Base-by-base conservation (phyloP, 2,888 invertebrate genomes). In the Dolichomitus sp. region DNA sequence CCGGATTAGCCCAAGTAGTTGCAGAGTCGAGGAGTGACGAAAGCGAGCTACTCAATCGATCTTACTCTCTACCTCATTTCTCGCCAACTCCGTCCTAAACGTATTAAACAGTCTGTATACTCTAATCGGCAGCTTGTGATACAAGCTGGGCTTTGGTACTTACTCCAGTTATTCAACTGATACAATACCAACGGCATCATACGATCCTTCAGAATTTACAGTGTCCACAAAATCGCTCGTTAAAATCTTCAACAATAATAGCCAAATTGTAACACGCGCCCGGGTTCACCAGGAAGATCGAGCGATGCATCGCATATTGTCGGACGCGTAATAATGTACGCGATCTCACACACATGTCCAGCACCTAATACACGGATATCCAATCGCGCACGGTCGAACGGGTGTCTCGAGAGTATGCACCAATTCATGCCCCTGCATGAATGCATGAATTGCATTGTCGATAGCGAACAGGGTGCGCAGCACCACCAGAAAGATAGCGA, bases 21-120 rank as follows among this genome's bases (percentile, higher is more conserved):
- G 70, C 27, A 12, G 27, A 75, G 42, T 40, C 45, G 66, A 37
- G 77, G 82, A 84, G 80, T 70, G 80, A 82, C 82, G 84, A 84
- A 80, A 81, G 80, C 78, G 80, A 66, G 75, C 72, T 80, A 61
- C 59, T 33, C 33, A 33, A 80, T 54, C 27, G 23, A 14, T 27
- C 59, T 59, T 19, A 52, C 59, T 52, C 70, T 57, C 52, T 78
- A 74, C 45, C 83, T 80, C 75, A 69, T 74, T 72, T 65, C 76
- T 40, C 37, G 30, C 50, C n/a, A 40, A 54, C 63, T 70, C 63
- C 19, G 33, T 11, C 7, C 40, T 9, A 30, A 19, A 17, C 23
- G 40, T 30, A 63, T 63, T 63, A 40, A 63, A 4, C 11, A 63
- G 37, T 63, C 40, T 40, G 17, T 33, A 33, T 30, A 23, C 19